A percentile compares a stretch with the other conserved stretches of the same genome.
Evolutionary conservation across 1,140 invertebrate genomes (phyloP).

Genomic region (Lineus longissimus): DNA sequence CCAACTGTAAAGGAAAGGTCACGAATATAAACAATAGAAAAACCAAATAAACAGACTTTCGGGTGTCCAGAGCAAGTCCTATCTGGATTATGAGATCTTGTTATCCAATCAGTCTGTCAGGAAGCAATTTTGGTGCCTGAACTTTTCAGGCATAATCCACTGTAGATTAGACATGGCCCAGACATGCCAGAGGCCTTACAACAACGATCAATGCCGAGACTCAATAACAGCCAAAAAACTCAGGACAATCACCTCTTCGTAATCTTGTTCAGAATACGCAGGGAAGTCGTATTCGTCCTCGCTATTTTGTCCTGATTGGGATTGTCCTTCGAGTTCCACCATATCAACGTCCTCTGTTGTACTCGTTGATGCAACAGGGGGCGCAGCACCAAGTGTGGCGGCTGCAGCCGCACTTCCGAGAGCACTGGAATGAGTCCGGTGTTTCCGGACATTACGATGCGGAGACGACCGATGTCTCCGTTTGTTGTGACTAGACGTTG

Average conservation of each 20-base stretch:
- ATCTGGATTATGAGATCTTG: neutral
- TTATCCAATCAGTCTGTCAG: neutral
- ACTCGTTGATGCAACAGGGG: constrained; percentile 4
- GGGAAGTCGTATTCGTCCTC: constrained; percentile 70
- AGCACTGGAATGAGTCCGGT: constrained; percentile 21
- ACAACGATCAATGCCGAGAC: too few relatives aligned
- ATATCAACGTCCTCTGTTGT: constrained; percentile 19
- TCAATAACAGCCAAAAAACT: too few relatives aligned
- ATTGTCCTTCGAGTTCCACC: constrained; percentile 29
- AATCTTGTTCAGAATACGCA: constrained; percentile 41
- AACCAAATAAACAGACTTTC: neutral
- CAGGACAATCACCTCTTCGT: constrained; percentile 16
- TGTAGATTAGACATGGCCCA: too few relatives aligned
- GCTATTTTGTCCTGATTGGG: constrained; percentile 67
- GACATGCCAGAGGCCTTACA: too few relatives aligned
- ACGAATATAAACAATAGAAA: too few relatives aligned
- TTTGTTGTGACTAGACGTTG: constrained; percentile 60
- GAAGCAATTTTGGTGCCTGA: constrained; percentile 1
- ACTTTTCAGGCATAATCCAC: too few relatives aligned
- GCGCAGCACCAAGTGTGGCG: constrained; percentile 16
- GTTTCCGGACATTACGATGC: constrained; percentile 45
- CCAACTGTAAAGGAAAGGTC: constrained; percentile 49
- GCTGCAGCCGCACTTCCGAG: constrained; percentile 10
- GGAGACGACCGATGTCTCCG: constrained; percentile 55
- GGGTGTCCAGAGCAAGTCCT: too few relatives aligned